These are phyloP conservation scores for Habroteleia sp. DNA, from an alignment of 2,888 invertebrate genomes.

Conservation along the genomic window DNA sequence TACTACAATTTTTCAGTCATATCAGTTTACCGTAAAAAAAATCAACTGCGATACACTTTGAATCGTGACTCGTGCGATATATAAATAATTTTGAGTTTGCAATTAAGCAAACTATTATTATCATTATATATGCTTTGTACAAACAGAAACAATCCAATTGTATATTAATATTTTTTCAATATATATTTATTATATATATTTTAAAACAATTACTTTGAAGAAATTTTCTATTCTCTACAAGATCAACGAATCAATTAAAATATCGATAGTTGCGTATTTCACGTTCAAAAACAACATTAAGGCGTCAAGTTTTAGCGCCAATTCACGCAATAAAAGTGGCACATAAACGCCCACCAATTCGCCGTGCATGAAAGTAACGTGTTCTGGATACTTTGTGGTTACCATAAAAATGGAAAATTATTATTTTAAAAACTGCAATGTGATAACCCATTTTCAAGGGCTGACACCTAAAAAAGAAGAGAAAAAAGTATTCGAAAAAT, in stretches of 20 bases:
- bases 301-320: conserved; percentile 63
- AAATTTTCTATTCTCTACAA: no score
- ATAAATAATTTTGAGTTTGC: no score
- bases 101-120: no score
- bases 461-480: conserved; percentile 16
- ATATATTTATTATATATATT: no score
- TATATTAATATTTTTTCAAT: no score
- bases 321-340: conserved; percentile 64
- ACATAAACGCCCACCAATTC: conserved; percentile 61
- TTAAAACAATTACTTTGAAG: no score
- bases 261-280: conserved; percentile 55
- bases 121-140: no score
- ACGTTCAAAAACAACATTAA: conserved; percentile 49
- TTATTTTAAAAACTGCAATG: conserved; percentile 58
- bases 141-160: no score
- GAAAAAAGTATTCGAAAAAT: conserved; percentile 2
- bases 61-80: no score
- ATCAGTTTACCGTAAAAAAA: no score
- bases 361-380: conserved; percentile 55
- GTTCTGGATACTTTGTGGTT: conserved; percentile 59
- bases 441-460: conserved; percentile 56
- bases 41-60: no score
- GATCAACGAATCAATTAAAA: conserved; percentile 53
- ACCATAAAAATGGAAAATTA: conserved; percentile 62
- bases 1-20: no score